Evolutionary conservation across 30 jellyfish, hydroid and myxozoan species (phyloP), one percentile per base, ranked within the genome.

Genomic region (Sanderia malayensis): DNA sequence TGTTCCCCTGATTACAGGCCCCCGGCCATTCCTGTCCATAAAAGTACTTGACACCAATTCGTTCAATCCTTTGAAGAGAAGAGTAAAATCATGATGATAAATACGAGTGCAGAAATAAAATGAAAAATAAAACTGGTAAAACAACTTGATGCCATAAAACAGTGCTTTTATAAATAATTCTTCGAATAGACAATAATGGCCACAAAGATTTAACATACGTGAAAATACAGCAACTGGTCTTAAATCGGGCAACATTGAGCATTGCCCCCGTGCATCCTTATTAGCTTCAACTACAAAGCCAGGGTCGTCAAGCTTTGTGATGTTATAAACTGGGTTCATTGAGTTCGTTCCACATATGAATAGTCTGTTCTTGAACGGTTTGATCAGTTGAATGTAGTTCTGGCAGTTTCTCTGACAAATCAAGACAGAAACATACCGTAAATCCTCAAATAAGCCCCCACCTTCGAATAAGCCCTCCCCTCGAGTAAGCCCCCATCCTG

Each of bases 301-400:
- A 1, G 83, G 81, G 26, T 83, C 83, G 21, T 57, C 71, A 28
- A 83, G 79, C 95, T 83, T 61, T 37, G 89, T 73, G 21, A 83
- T 64, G 63, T 83, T 83, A 70, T 62, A 83, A 31, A 83, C 71
- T 11, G 95, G 95, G 21, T 46, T 77, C 21, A 57, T 73, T 4
- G 86, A 31, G 57, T 68, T 73, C 4, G 95, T 70, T 32, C 95
- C 95, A 67, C 95, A 83, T 31, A 83, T 74, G 30, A 83, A 60
- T 66, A 83, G 82, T 53, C 66, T 83, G 59, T 74, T 84, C 13
- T 58, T 58, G 77, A 37, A 73, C 10, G 84, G 82, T 21, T 34
- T 52, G 55, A 83, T 46, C 2, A 83, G 52, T 32, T 83, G 86
- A 0, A 83, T 59, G 22, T 66, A 37, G 59, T 83, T 83, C 44